Percentiles rank a stretch among this genome's conserved stretches.
phyloP scores from a whole-genome alignment of 1,140 invertebrate genomes.

The Drosophila ercepeae region DNA sequence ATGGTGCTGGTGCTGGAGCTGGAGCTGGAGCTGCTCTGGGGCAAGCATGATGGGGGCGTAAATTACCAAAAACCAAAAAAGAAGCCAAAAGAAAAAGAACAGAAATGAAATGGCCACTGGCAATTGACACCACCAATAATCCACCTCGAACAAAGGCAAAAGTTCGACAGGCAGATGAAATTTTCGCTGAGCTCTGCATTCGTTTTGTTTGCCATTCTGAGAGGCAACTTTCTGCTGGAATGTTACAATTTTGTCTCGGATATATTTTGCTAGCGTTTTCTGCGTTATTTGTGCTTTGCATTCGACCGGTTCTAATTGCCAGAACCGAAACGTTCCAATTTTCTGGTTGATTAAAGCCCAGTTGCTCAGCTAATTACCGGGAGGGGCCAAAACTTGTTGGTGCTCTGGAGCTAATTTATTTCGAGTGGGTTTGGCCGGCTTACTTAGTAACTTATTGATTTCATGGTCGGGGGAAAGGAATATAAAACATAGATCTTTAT shows the following conservation, averaged over 20 bases:
- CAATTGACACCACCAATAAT: conserved; percentile 81
- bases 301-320: conserved; percentile 58
- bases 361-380: conserved; percentile 51
- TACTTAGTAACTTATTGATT: conserved; percentile 8
- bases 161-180: conserved; percentile 60
- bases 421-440: conserved; percentile 21
- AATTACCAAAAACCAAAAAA: conserved; percentile 65
- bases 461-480: neutral
- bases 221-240: conserved; percentile 17
- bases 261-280: conserved; percentile 31
- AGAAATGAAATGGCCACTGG: conserved; percentile 70
- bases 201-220: conserved; percentile 60
- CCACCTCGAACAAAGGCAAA: conserved; percentile 41
- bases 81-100: conserved; percentile 9
- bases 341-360: conserved; percentile 71
- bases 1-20: conserved; percentile 8
- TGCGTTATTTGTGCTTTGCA: conserved; percentile 33
- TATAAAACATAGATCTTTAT: neutral
- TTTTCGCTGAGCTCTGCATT: conserved; percentile 70
- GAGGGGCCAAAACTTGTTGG: conserved; percentile 19
- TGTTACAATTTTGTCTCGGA: conserved; percentile 24
- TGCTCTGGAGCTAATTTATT: conserved; percentile 24
- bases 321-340: conserved; percentile 58
- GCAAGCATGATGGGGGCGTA: conserved; percentile 40
- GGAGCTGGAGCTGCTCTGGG: neutral